Conservation (phyloP, 35 echinoderm and acorn worm genomes). For the Diadema setosum region DNA sequence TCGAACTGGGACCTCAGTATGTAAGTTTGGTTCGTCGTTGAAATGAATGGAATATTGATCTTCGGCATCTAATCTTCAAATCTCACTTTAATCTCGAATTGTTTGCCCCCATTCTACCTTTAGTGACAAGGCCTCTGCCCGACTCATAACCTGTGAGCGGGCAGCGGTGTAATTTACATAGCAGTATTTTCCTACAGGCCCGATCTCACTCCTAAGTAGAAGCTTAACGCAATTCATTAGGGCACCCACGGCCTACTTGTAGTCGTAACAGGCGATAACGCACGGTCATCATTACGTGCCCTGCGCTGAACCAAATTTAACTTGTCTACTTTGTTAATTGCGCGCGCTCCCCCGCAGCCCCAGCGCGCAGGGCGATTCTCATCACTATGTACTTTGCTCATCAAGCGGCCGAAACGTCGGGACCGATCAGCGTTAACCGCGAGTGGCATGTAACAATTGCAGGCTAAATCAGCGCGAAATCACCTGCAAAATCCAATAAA, state of each 20-base stretch:
- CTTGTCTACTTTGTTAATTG: background rate
- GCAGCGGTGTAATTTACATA: no score
- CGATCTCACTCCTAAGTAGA: no score
- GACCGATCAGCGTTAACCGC: background rate
- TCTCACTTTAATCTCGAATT: no score
- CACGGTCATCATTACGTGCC: no score
- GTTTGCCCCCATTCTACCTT: no score
- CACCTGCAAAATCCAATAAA: constrained; percentile 24
- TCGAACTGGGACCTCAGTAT: no score
- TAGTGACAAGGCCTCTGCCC: no score
- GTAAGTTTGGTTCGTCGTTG: no score
- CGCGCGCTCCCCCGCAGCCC: background rate
- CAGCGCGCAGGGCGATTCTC: background rate
- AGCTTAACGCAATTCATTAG: background rate
- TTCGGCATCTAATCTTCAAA: no score
- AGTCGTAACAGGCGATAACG: background rate
- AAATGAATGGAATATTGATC: no score
- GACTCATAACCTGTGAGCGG: no score
- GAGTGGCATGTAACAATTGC: constrained; percentile 27
- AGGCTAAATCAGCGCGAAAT: background rate
- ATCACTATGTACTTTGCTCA: background rate
- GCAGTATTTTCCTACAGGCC: no score
- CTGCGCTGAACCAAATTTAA: background rate
- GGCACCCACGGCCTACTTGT: background rate
- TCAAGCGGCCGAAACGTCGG: background rate